These are phyloP conservation scores for Hyla sarda DNA, from an alignment of 2,113 vertebrate genomes.

Conservation along the genomic window DNA sequence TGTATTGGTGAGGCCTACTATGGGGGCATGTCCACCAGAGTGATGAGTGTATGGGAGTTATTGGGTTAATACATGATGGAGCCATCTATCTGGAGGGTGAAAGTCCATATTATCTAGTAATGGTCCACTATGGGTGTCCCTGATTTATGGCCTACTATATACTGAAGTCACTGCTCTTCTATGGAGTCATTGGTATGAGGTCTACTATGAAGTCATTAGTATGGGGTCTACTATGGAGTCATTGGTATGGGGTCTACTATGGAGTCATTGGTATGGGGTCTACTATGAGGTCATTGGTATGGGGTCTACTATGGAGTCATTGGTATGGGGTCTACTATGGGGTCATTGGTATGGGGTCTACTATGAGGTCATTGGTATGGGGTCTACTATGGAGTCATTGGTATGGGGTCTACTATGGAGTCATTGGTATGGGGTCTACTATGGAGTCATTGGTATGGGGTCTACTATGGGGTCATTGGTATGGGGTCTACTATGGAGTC, in stretches of 20 bases:
- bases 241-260: neutral
- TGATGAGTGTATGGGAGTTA: neutral
- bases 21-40: neutral
- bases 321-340: neutral
- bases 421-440: neutral
- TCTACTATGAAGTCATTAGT: neutral
- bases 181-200: no score
- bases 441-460: neutral
- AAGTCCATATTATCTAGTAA: no score
- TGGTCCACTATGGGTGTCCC: no score
- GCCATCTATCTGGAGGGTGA: no score
- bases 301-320: neutral
- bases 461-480: neutral
- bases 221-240: neutral
- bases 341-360: neutral
- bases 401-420: neutral
- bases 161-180: no score
- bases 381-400: neutral
- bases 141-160: no score
- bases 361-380: neutral
- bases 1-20: constrained; percentile 70
- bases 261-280: neutral
- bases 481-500: neutral
- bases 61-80: no score
- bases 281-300: neutral